phyloP scores from a whole-genome alignment of 2,888 invertebrate species.

The Cinara cedri region DNA sequence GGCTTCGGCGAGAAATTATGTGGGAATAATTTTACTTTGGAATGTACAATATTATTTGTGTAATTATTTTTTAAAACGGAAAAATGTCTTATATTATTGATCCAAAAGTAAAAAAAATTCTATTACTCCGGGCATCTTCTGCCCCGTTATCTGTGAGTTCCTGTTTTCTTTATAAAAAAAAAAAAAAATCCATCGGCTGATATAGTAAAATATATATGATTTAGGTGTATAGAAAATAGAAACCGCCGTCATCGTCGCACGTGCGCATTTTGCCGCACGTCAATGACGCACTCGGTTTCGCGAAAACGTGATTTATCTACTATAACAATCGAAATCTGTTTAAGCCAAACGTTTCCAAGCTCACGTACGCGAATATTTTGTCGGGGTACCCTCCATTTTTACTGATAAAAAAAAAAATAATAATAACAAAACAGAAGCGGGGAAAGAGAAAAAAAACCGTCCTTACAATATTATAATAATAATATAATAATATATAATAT shows the following conservation, averaged over 20 bases:
- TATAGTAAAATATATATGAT: not conserved
- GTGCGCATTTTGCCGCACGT: not conserved
- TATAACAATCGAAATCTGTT: constrained; percentile 44
- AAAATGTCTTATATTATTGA: too few relatives aligned
- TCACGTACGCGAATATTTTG: constrained; percentile 43
- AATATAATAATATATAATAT: constrained; percentile 17
- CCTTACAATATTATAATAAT: not conserved
- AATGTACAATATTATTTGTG: too few relatives aligned
- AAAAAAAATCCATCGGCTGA: too few relatives aligned
- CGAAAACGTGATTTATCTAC: constrained; percentile 56
- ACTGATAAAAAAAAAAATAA: constrained; percentile 41
- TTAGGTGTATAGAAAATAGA: not conserved
- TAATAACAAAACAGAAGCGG: constrained; percentile 6
- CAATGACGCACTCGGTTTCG: constrained; percentile 32
- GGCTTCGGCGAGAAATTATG: too few relatives aligned
- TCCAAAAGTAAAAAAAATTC: not conserved
- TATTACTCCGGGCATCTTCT: too few relatives aligned
- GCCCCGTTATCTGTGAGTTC: too few relatives aligned
- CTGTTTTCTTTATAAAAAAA: too few relatives aligned
- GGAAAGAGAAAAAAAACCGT: not conserved
- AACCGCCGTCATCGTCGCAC: too few relatives aligned
- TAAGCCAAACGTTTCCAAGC: constrained; percentile 37
- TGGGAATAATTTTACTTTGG: too few relatives aligned
- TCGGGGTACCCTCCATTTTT: not conserved
- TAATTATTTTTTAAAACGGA: too few relatives aligned